Evolutionary conservation across 2,888 invertebrate species (phyloP).

Genomic region (Perizoma affinitatum): DNA sequence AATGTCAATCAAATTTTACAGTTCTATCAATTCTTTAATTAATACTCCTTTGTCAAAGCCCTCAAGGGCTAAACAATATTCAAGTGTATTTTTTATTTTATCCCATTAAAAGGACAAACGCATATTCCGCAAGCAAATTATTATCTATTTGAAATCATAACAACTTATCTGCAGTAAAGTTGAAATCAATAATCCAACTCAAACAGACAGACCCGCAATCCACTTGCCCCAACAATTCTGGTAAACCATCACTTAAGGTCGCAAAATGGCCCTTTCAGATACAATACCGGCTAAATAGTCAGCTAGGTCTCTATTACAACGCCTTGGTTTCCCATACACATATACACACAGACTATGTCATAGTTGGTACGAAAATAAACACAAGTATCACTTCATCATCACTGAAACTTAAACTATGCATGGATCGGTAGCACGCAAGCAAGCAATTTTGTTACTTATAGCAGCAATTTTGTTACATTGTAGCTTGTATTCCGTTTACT

Average conservation of each 20-base stretch:
- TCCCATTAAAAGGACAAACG: background rate
- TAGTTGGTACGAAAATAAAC: background rate
- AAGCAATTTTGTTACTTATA: conserved; percentile 9
- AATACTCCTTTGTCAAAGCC: too few species aligned
- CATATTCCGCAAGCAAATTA: too few species aligned
- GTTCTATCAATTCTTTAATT: too few species aligned
- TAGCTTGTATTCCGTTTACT: conserved; percentile 2
- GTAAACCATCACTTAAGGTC: conserved; percentile 35
- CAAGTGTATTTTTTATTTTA: background rate
- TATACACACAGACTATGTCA: conserved; percentile 35
- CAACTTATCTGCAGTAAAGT: conserved; percentile 5
- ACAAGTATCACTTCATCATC: conserved; percentile 7
- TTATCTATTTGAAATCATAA: background rate
- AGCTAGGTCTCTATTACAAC: conserved; percentile 53
- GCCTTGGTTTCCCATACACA: conserved; percentile 67
- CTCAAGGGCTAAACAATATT: too few species aligned
- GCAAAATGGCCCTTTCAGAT: conserved; percentile 35
- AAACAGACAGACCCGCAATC: conserved; percentile 16
- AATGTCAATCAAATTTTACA: too few species aligned
- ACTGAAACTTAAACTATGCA: background rate
- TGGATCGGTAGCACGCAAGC: background rate
- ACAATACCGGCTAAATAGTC: conserved; percentile 37
- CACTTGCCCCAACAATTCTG: conserved; percentile 21
- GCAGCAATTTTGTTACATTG: background rate
- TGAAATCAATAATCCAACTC: conserved; percentile 31